Evolutionary conservation across 2,113 vertebrate genomes (phyloP).

Genomic region (Lepus americanus): DNA sequence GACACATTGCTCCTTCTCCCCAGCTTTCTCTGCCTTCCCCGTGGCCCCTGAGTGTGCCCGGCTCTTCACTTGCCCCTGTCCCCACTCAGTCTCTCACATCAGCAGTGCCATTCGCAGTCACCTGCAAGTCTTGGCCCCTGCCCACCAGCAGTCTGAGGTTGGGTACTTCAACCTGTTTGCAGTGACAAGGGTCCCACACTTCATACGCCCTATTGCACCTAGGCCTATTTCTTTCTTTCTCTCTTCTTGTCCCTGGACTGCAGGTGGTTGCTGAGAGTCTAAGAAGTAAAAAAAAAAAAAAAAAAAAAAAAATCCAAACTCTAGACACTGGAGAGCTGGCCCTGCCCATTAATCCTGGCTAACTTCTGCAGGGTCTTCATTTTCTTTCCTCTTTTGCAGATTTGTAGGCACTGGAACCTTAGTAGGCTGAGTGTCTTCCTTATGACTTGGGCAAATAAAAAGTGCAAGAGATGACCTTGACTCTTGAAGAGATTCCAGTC

Average conservation of each 20-base stretch:
- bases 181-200: background rate
- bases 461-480: background rate
- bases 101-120: background rate
- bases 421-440: background rate
- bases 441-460: background rate
- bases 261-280: background rate
- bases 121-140: background rate
- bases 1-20: accelerated
- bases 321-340: background rate
- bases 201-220: background rate
- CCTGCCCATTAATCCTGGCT: background rate
- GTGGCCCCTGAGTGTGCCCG: accelerated
- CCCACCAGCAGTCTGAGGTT: background rate
- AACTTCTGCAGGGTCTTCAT: background rate
- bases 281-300: background rate
- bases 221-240: background rate
- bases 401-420: background rate
- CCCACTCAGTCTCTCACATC: background rate
- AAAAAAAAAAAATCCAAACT: background rate
- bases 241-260: background rate
- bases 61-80: no score
- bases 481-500: background rate
- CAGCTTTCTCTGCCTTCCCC: background rate
- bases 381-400: background rate
- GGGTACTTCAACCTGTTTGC: background rate